These are phyloP conservation scores for Cyprinodon brontotheroides DNA, from an alignment of 2,113 vertebrate species.

Conservation along the genomic window DNA sequence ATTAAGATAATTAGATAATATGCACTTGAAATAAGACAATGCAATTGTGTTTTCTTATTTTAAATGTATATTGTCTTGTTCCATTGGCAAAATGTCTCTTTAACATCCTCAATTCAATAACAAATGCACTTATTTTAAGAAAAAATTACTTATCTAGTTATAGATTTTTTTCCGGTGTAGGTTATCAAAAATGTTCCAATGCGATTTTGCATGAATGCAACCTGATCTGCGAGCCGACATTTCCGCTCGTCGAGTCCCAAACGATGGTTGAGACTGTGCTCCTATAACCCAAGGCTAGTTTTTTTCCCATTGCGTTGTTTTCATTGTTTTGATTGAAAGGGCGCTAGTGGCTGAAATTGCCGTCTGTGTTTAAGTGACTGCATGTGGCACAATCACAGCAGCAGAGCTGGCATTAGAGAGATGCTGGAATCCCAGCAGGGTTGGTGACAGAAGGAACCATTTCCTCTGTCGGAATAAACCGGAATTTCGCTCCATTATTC, in stretches of 20 bases:
- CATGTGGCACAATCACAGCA: constrained; percentile 11
- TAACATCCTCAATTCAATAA: no score
- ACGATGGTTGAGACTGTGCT: neutral
- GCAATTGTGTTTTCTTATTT: no score
- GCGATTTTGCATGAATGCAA: neutral
- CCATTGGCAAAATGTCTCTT: no score
- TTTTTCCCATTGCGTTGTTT: neutral
- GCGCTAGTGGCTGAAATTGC: constrained; percentile 4
- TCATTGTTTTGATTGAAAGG: constrained; percentile 3
- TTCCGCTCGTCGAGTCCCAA: neutral
- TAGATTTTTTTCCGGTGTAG: no score
- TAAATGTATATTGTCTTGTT: no score
- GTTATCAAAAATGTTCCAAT: no score
- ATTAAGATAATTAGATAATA: no score
- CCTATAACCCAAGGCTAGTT: neutral
- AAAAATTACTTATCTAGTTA: no score
- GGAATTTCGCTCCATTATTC: constrained; percentile 24
- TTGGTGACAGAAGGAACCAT: constrained; percentile 17
- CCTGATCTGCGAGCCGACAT: neutral
- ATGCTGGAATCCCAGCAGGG: constrained; percentile 15
- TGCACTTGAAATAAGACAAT: no score
- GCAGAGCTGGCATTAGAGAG: constrained; percentile 1
- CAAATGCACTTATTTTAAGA: no score
- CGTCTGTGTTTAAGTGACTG: constrained; percentile 23
- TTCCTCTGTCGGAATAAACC: constrained; percentile 29